phyloP scores from a whole-genome alignment of 2,888 invertebrate genomes.

The Nemapogon koenigi region DNA sequence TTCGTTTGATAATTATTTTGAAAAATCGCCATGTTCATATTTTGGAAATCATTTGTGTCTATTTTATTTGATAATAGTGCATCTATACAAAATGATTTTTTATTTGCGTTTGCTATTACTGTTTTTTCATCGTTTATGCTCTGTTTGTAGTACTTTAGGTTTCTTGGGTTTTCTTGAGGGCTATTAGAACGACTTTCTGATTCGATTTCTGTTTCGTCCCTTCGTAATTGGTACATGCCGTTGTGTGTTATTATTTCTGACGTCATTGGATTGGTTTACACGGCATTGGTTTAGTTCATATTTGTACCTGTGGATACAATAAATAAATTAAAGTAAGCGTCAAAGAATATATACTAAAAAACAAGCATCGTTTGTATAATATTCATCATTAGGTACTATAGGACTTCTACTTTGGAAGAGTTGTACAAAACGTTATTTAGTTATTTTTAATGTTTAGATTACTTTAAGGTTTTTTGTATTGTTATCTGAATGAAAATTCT shows the following conservation, averaged over 20 bases:
- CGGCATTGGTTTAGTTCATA: not conserved
- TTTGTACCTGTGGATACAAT: not conserved
- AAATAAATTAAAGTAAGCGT: not conserved
- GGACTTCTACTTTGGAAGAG: too few relatives aligned
- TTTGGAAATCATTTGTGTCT: constrained; percentile 26
- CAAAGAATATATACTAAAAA: not conserved
- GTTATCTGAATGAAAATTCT: too few relatives aligned
- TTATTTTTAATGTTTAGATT: too few relatives aligned
- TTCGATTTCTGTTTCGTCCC: constrained; percentile 36
- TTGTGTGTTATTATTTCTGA: constrained; percentile 28
- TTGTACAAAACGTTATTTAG: too few relatives aligned
- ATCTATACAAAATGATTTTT: constrained; percentile 90
- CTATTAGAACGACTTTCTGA: constrained; percentile 40
- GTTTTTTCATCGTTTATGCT: constrained; percentile 40
- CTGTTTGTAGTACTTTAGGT: constrained; percentile 39
- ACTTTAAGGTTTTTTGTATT: too few relatives aligned
- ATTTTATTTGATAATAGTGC: constrained; percentile 75
- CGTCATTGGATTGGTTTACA: constrained; percentile 26
- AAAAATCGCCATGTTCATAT: too few relatives aligned
- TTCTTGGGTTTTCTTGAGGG: constrained; percentile 27
- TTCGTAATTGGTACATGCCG: constrained; percentile 28
- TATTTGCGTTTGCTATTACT: constrained; percentile 36
- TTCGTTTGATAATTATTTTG: too few relatives aligned
- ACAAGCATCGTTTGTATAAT: not conserved
- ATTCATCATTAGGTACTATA: not conserved